Evolutionary conservation across 1,140 invertebrate genomes (phyloP).

Genomic region (Palaemon carinicauda): DNA sequence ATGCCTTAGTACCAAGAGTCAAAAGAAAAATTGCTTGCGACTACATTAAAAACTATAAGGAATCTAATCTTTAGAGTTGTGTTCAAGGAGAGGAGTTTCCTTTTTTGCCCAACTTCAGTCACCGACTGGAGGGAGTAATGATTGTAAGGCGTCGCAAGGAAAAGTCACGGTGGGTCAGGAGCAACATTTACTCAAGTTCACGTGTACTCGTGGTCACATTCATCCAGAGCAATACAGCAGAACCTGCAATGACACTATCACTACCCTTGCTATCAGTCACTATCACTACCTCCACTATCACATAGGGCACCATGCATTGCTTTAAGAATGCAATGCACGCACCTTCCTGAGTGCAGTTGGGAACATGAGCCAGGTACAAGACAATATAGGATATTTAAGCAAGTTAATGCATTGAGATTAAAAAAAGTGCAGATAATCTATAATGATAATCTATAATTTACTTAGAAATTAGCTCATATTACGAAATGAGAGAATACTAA

Average conservation of each 20-base stretch:
- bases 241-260: constrained; percentile 27
- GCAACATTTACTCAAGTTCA: constrained; percentile 48
- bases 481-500: background rate
- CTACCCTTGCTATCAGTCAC: constrained; percentile 47
- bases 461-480: background rate
- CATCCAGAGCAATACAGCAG: constrained; percentile 29
- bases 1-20: too few relatives aligned
- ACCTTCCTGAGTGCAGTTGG: constrained; percentile 15
- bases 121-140: constrained; percentile 36
- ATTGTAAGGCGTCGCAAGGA: constrained; percentile 49
- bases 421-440: background rate
- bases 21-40: too few relatives aligned
- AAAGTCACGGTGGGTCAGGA: constrained; percentile 50
- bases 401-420: background rate
- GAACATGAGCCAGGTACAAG: background rate
- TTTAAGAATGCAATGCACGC: constrained; percentile 16
- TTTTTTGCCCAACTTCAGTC: background rate
- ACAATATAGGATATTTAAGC: background rate
- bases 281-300: constrained; percentile 50
- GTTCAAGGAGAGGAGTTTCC: too few relatives aligned
- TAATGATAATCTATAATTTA: background rate
- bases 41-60: too few relatives aligned
- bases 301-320: constrained; percentile 28
- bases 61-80: too few relatives aligned
- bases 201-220: constrained; percentile 43